These are phyloP conservation scores for Guaruba guarouba DNA, from an alignment of 2,113 vertebrate species.

Conservation along the genomic window DNA sequence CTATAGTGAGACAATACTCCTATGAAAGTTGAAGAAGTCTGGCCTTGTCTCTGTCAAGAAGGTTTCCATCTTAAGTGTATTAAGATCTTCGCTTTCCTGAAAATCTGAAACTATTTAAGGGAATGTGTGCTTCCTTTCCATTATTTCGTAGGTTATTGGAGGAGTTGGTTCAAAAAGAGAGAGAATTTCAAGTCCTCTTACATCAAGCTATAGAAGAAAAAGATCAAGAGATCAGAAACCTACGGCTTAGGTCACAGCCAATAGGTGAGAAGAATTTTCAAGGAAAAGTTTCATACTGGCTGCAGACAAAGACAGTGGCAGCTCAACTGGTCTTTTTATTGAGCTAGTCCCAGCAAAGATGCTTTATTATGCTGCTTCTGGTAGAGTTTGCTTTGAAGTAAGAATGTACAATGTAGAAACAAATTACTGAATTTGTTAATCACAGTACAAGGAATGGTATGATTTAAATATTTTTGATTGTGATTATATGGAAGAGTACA, in stretches of 20 bases:
- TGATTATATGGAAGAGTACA: neutral
- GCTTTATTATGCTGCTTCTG: neutral
- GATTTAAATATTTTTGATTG: neutral
- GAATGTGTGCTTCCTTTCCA: neutral
- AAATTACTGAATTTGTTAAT: neutral
- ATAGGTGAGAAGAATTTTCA: conserved; percentile 67
- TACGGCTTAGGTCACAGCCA: conserved; percentile 84
- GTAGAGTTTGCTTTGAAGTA: neutral
- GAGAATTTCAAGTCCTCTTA: conserved; percentile 90
- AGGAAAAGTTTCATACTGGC: neutral
- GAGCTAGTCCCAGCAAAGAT: neutral
- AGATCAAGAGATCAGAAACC: conserved; percentile 89
- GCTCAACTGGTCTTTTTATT: neutral
- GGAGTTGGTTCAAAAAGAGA: conserved; percentile 90
- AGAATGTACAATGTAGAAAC: neutral
- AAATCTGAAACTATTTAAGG: neutral
- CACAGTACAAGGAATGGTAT: neutral
- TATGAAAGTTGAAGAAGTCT: neutral
- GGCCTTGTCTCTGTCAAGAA: neutral
- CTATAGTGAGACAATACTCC: neutral
- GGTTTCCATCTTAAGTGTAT: neutral
- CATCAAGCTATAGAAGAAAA: conserved; percentile 94
- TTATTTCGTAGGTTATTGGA: conserved; percentile 83
- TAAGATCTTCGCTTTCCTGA: neutral
- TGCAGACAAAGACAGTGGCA: neutral